Evolutionary conservation across 92 coral and sea anemone species (phyloP).

Genomic region (Palythoa grandis): DNA sequence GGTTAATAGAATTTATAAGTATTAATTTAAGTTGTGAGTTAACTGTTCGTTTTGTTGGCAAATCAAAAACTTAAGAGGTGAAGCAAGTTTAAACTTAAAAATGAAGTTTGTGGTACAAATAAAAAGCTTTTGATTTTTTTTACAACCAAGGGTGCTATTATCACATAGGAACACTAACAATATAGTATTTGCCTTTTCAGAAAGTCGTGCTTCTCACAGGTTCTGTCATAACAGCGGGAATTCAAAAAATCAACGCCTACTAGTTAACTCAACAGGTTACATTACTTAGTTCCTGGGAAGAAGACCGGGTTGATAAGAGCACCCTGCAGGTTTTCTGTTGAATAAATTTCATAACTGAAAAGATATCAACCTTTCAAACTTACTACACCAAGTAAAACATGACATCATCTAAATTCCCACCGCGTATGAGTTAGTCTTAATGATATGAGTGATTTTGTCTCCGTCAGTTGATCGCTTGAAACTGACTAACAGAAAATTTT

Average conservation of each 20-base stretch:
- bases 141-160: not conserved
- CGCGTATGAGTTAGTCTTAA: slow-evolving; percentile 1
- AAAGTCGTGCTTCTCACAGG: not conserved
- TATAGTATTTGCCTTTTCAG: not conserved
- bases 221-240: slow-evolving; percentile 19
- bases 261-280: slow-evolving; percentile 18
- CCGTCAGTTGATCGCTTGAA: slow-evolving; percentile 6
- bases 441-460: not conserved
- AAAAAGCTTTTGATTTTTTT: not conserved
- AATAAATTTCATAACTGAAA: not conserved
- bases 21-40: not conserved
- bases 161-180: slow-evolving; percentile 31
- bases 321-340: slow-evolving; percentile 14
- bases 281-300: slow-evolving; percentile 20
- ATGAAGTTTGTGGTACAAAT: not conserved
- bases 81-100: not conserved
- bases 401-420: slow-evolving; percentile 30
- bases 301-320: not conserved
- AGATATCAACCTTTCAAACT: not conserved
- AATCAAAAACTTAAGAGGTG: slow-evolving; percentile 7
- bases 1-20: not conserved
- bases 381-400: not conserved
- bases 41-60: slow-evolving; percentile 13
- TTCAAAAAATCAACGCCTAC: not conserved
- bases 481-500: not conserved